Evolutionary conservation across 2,888 invertebrate species (phyloP).

Genomic region (Cryptophagus acutangulus): DNA sequence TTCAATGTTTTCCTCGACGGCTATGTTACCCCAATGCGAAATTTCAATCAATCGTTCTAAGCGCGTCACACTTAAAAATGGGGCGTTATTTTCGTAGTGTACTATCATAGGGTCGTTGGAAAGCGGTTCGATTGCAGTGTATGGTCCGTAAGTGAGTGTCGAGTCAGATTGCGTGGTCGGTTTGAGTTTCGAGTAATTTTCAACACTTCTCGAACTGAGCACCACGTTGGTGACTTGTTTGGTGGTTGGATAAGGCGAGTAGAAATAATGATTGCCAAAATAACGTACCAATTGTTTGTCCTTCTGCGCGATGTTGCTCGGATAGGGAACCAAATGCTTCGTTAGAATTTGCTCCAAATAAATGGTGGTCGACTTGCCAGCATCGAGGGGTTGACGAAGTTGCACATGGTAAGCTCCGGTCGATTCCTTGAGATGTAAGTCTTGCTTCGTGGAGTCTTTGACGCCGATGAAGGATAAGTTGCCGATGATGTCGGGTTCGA

Average conservation of each 20-base stretch:
- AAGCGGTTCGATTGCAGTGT: constrained; percentile 63
- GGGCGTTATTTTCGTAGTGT: constrained; percentile 95
- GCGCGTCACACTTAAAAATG: constrained; percentile 88
- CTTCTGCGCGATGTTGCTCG: constrained; percentile 82
- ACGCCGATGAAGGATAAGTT: constrained; percentile 72
- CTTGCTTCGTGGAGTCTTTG: constrained; percentile 58
- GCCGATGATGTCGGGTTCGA: constrained; percentile 60
- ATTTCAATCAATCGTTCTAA: constrained; percentile 88
- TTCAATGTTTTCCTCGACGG: constrained; percentile 91
- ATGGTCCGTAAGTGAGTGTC: constrained; percentile 85
- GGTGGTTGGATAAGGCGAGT: constrained; percentile 73
- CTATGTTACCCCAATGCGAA: constrained; percentile 99
- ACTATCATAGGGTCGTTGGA: constrained; percentile 62
- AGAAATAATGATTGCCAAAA: constrained; percentile 77
- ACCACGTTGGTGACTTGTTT: constrained; percentile 79
- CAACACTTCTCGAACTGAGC: constrained; percentile 72
- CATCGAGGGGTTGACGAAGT: constrained; percentile 56
- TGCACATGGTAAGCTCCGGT: constrained; percentile 52
- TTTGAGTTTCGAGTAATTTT: constrained; percentile 76
- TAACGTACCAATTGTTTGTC: constrained; percentile 92
- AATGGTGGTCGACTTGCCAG: constrained; percentile 56
- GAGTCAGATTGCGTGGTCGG: constrained; percentile 75
- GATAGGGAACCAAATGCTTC: constrained; percentile 76
- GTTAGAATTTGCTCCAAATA: constrained; percentile 70
- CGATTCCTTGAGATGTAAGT: constrained; percentile 48